phyloP scores from a whole-genome alignment of 92 coral and sea anemone species.

The Porites cylindrica region DNA sequence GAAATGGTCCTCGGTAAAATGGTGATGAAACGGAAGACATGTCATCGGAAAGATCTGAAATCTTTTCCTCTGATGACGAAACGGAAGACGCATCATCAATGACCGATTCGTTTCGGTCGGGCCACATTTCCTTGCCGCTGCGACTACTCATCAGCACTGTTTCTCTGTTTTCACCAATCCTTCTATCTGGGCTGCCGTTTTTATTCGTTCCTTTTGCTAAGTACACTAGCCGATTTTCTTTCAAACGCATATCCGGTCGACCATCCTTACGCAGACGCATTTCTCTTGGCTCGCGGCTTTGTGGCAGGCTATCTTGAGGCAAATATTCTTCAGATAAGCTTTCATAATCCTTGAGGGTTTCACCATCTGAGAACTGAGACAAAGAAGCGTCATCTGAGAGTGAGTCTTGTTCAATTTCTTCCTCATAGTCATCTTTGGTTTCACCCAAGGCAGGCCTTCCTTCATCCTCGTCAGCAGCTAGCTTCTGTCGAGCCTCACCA shows the following conservation, averaged over 20 bases:
- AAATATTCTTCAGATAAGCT: neutral
- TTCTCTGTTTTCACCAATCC: conserved; percentile 20
- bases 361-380: too few relatives aligned
- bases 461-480: neutral
- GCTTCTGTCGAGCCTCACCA: conserved; percentile 20
- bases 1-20: neutral
- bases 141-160: neutral
- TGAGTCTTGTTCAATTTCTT: neutral
- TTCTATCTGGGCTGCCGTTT: conserved; percentile 51
- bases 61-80: neutral
- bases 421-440: neutral
- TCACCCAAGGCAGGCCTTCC: neutral
- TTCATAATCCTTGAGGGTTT: neutral
- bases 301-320: neutral
- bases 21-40: conserved; percentile 3
- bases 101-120: neutral
- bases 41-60: neutral
- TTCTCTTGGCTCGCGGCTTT: neutral
- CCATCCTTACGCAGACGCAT: conserved; percentile 48
- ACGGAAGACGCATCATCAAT: neutral
- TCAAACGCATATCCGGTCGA: conserved; percentile 62
- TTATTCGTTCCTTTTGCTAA: conserved; percentile 48
- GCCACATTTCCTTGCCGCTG: neutral
- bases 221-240: conserved; percentile 41
- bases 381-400: neutral